These are phyloP conservation scores for Dorcus hopei DNA, from an alignment of 2,888 invertebrate species.

Conservation along the genomic window DNA sequence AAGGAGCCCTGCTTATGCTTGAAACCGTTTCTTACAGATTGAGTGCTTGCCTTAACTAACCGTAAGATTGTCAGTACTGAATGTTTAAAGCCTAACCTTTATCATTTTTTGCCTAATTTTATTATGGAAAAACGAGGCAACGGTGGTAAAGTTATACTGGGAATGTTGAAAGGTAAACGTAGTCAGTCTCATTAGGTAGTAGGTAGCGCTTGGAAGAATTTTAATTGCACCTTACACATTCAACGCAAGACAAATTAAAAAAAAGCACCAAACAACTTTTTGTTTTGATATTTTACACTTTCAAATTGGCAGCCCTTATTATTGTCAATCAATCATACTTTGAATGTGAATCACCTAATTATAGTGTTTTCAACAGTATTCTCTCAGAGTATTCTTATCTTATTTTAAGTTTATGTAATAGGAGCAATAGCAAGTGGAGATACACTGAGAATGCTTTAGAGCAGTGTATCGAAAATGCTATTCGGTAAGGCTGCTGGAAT, in stretches of 20 bases:
- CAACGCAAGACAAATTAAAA: neutral
- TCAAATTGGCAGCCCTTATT: no score
- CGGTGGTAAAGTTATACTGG: slow-evolving; percentile 45
- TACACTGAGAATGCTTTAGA: no score
- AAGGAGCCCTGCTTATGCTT: no score
- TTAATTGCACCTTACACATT: neutral
- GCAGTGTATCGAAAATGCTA: no score
- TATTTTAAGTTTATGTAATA: no score
- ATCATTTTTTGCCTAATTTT: slow-evolving; percentile 1
- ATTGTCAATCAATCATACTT: no score
- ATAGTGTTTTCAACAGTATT: no score
- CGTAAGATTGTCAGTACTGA: neutral
- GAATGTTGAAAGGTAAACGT: slow-evolving; percentile 48
- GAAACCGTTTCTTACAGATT: slow-evolving; percentile 14
- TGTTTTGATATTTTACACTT: no score
- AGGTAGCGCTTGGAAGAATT: neutral
- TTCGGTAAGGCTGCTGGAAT: no score
- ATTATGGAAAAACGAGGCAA: slow-evolving; percentile 35
- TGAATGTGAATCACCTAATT: no score
- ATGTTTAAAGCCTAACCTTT: neutral
- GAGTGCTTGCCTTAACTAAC: slow-evolving; percentile 10
- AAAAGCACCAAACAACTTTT: neutral
- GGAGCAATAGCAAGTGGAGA: no score
- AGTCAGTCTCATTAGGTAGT: neutral
- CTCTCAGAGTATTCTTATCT: no score